Evolutionary conservation across 2,113 vertebrate species (phyloP).

Genomic region (Aegithalos caudatus): DNA sequence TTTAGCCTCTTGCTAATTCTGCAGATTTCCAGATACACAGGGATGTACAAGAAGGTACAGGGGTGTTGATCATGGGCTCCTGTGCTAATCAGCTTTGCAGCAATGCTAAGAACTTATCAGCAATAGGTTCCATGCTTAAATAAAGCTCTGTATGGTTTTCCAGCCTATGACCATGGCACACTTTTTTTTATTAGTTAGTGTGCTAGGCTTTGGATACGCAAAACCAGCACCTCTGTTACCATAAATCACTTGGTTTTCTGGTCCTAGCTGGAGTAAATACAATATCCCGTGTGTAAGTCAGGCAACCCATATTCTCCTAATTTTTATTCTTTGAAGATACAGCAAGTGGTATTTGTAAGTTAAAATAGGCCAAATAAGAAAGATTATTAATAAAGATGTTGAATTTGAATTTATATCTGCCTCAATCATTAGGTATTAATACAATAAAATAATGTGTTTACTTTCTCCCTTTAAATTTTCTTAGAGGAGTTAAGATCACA

Average conservation of each 20-base stretch:
- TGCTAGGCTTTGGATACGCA: background rate
- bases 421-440: background rate
- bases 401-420: background rate
- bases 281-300: accelerated
- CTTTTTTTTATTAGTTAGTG: background rate
- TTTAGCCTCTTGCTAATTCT: background rate
- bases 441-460: background rate
- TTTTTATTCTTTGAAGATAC: background rate
- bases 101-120: background rate
- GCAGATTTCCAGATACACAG: background rate
- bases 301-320: background rate
- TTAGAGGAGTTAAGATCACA: background rate
- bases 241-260: background rate
- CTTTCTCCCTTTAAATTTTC: background rate
- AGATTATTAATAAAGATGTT: background rate
- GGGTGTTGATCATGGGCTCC: background rate
- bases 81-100: background rate
- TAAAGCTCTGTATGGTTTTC: background rate
- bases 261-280: background rate
- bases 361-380: background rate
- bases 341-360: background rate
- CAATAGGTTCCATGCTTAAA: background rate
- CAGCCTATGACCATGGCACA: background rate
- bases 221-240: background rate
- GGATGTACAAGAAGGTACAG: background rate